These are phyloP conservation scores for Peromyscus maniculatus DNA, from an alignment of 2,113 vertebrate species.

Conservation along the genomic window DNA sequence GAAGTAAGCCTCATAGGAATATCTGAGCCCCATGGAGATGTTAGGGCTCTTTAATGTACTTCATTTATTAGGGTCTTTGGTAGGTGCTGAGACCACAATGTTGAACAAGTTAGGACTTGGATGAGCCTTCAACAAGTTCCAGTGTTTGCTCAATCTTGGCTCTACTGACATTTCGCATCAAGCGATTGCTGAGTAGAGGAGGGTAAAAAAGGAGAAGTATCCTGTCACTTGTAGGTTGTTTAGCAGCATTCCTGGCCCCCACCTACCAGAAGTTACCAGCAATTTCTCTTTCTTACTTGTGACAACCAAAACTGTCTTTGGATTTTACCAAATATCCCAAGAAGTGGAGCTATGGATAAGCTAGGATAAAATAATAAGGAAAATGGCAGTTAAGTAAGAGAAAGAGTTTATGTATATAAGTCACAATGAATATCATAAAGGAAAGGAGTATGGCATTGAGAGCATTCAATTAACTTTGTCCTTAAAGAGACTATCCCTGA, in stretches of 20 bases:
- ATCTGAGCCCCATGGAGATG: neutral
- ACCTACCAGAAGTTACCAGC: neutral
- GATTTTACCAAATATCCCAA: neutral
- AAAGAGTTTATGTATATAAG: neutral
- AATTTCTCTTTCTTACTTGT: neutral
- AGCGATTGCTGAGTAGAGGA: fast-evolving
- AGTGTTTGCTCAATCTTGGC: neutral
- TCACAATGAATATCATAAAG: neutral
- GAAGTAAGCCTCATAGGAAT: neutral
- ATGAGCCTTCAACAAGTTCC: neutral
- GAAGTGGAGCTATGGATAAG: neutral
- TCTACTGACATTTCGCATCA: neutral
- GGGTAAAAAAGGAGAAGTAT: neutral
- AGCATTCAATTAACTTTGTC: neutral
- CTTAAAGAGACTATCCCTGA: neutral
- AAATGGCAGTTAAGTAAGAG: neutral
- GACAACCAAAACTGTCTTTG: neutral
- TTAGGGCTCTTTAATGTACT: neutral
- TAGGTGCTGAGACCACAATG: neutral
- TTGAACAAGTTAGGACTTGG: neutral
- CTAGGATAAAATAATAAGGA: neutral
- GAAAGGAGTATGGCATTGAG: neutral
- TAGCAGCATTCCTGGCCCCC: neutral
- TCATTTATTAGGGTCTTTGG: neutral
- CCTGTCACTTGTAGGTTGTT: neutral